Percentiles rank a stretch among this genome's conserved stretches.
phyloP scores from a whole-genome alignment of 2,113 vertebrate genomes.

The Phocoena sinus region DNA sequence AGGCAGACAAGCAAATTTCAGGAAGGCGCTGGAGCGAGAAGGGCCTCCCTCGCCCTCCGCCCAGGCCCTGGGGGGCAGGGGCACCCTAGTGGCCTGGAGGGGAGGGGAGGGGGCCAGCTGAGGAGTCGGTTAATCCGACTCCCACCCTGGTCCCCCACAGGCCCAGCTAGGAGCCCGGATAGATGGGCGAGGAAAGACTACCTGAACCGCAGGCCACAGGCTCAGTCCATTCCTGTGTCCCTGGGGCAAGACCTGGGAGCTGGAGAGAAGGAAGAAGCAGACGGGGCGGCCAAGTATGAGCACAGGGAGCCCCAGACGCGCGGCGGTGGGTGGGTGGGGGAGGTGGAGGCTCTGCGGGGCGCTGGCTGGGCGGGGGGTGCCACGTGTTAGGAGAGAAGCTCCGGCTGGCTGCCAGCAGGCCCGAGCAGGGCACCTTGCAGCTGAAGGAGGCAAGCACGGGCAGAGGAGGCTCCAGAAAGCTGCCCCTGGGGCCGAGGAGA shows the following conservation, averaged over 20 bases:
- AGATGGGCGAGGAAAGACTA: neutral
- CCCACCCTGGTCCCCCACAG: neutral
- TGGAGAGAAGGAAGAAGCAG: neutral
- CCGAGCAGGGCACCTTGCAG: neutral
- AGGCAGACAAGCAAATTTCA: neutral
- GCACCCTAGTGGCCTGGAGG: neutral
- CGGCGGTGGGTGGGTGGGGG: fast-evolving
- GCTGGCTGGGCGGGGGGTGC: neutral
- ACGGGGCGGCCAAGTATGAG: neutral
- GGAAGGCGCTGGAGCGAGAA: neutral
- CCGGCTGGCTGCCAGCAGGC: neutral
- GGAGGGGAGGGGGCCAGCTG: neutral
- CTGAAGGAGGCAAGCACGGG: neutral
- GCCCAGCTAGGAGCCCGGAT: neutral
- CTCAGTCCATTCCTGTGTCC: neutral
- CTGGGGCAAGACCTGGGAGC: neutral
- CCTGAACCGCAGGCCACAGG: neutral
- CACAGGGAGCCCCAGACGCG: neutral
- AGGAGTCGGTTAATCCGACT: neutral
- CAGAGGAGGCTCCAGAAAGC: neutral
- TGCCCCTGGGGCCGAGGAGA: neutral
- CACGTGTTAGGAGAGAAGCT: neutral
- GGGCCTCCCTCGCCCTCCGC: neutral
- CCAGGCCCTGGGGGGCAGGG: neutral
- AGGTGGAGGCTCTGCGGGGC: neutral